phyloP scores from a whole-genome alignment of 2,797 vertebrate genomes.

The Mormyrops attenuatus region DNA sequence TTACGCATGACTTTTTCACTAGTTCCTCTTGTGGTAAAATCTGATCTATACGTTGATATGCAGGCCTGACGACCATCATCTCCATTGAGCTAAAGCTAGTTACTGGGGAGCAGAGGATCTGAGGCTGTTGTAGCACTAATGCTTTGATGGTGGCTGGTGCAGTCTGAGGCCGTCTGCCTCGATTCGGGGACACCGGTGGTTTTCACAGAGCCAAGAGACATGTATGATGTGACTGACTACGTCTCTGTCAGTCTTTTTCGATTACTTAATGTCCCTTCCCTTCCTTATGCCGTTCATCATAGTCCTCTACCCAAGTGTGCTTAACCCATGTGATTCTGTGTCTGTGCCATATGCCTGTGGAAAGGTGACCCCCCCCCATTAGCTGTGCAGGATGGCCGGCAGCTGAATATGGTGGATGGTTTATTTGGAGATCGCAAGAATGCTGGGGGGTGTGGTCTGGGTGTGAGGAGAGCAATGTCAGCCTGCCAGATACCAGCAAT shows the following conservation, averaged over 20 bases:
- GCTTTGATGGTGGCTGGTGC: not conserved
- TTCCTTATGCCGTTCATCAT: not conserved
- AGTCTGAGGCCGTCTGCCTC: not conserved
- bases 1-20: not conserved
- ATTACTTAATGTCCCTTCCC: not conserved
- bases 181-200: not conserved
- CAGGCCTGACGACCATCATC: not conserved
- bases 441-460: not conserved
- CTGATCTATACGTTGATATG: not conserved
- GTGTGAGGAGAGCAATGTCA: not conserved
- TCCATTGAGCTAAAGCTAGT: not conserved
- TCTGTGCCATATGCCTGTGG: not conserved
- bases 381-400: not conserved
- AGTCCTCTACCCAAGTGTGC: not conserved
- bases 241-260: not conserved
- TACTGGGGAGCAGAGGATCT: not conserved
- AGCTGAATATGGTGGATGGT: not conserved
- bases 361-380: not conserved
- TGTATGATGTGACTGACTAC: not conserved
- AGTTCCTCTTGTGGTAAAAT: not conserved
- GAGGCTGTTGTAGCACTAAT: not conserved
- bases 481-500: constrained; percentile 21
- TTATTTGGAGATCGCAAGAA: not conserved
- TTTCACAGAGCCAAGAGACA: not conserved
- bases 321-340: not conserved